A percentile compares a stretch with the other conserved stretches of the same genome.
These are phyloP conservation scores for Yoshiicerus persimilis DNA, from an alignment of 1,140 invertebrate genomes.

Conservation along the genomic window DNA sequence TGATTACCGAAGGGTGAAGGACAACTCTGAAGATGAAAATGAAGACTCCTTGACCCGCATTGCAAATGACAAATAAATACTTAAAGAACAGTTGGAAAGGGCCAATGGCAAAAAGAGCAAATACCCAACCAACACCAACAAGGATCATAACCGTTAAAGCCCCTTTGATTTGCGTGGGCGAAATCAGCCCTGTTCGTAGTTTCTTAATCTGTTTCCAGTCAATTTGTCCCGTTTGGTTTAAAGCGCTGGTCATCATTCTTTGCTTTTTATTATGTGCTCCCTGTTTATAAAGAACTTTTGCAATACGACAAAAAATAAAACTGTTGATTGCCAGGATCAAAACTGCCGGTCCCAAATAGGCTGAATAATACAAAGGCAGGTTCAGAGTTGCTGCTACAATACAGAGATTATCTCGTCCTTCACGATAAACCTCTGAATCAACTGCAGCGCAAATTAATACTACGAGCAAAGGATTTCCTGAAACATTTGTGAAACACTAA, in stretches of 20 bases:
- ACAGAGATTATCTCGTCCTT: constrained; percentile 49
- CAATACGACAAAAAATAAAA: constrained; percentile 40
- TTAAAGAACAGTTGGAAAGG: constrained; percentile 57
- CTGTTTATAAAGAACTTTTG: constrained; percentile 36
- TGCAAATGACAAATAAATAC: constrained; percentile 54
- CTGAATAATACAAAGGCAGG: constrained; percentile 48
- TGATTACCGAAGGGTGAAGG: constrained; percentile 25
- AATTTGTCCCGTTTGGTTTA: background rate
- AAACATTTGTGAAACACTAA: constrained; percentile 39
- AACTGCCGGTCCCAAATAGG: constrained; percentile 55
- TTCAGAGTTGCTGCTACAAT: constrained; percentile 48
- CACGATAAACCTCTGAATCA: constrained; percentile 48
- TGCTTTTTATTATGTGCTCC: background rate
- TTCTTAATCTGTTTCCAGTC: constrained; percentile 20
- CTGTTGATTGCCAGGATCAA: constrained; percentile 53
- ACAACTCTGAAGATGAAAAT: constrained; percentile 44
- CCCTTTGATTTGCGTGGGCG: constrained; percentile 56
- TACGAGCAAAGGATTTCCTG: constrained; percentile 54
- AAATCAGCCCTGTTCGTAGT: constrained; percentile 1
- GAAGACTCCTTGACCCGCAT: constrained; percentile 42
- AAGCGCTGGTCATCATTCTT: background rate
- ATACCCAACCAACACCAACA: constrained; percentile 61
- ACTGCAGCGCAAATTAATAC: constrained; percentile 45
- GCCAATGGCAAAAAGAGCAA: constrained; percentile 59
- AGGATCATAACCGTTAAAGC: constrained; percentile 61